Conservation (phyloP, 2,888 invertebrate genomes). For the Diarsia dahlii region DNA sequence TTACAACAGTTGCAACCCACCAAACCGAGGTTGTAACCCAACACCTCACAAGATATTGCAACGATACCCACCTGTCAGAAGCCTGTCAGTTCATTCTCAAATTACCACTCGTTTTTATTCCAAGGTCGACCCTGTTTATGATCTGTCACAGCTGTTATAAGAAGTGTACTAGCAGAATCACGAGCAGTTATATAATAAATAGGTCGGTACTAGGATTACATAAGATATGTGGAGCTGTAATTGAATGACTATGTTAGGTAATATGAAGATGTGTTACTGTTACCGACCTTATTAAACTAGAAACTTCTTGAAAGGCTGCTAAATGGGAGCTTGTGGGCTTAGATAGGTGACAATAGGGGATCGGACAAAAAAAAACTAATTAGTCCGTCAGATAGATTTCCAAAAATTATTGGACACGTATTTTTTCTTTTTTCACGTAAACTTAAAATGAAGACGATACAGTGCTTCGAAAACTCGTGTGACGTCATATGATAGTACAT, state of each 20-base stretch:
- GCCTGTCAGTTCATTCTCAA: conserved; percentile 23
- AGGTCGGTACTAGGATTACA: conserved; percentile 20
- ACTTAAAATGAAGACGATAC: too few species aligned
- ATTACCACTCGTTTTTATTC: conserved; percentile 48
- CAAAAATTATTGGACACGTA: too few species aligned
- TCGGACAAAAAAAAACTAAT: too few species aligned
- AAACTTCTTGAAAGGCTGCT: conserved; percentile 2
- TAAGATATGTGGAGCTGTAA: conserved; percentile 23
- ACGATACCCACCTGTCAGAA: conserved; percentile 20
- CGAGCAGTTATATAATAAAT: conserved; percentile 46
- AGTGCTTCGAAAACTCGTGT: too few species aligned
- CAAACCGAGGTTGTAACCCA: conserved; percentile 16
- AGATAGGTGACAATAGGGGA: background rate
- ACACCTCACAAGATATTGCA: conserved; percentile 21
- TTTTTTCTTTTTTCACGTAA: too few species aligned
- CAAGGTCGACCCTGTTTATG: conserved; percentile 50
- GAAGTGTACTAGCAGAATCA: conserved; percentile 5
- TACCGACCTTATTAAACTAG: conserved; percentile 5
- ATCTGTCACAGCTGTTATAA: conserved; percentile 21
- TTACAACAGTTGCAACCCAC: background rate
- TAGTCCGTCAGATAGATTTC: too few species aligned
- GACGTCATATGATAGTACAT: too few species aligned
- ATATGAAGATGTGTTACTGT: conserved; percentile 29
- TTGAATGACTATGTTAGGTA: conserved; percentile 42
- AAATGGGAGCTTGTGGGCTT: background rate